Conservation (phyloP, 2,113 vertebrate species). For the Eretmochelys imbricata region DNA sequence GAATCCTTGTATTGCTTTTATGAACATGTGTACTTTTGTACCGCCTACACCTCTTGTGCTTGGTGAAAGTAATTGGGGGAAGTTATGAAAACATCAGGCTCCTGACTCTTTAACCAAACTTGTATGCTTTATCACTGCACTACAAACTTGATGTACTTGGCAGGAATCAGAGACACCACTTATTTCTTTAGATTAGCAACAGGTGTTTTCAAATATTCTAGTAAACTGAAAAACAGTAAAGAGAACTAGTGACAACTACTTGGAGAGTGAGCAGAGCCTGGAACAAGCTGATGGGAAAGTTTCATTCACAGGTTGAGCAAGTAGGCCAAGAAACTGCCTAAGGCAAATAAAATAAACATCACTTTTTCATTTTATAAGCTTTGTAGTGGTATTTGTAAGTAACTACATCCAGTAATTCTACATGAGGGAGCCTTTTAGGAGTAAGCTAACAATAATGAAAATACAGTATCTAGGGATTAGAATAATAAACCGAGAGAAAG, state of each 20-base stretch:
- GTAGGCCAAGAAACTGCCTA: background rate
- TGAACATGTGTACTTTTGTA: background rate
- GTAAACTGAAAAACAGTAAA: background rate
- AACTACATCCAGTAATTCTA: conserved; percentile 32
- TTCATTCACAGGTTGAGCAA: background rate
- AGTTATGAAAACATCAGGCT: background rate
- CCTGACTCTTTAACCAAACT: background rate
- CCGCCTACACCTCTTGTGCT: background rate
- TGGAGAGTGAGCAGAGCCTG: accelerated
- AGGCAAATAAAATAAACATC: background rate
- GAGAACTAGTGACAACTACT: background rate
- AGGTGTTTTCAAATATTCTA: background rate
- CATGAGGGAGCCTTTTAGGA: conserved; percentile 20
- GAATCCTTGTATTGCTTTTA: background rate
- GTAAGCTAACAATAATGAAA: conserved; percentile 7
- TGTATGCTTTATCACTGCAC: background rate
- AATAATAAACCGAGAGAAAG: background rate
- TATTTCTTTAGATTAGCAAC: background rate
- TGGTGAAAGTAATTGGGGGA: background rate
- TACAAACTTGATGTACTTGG: background rate
- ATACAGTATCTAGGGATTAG: conserved; percentile 63
- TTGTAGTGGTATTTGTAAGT: conserved; percentile 26
- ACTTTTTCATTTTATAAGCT: background rate
- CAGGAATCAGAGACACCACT: background rate
- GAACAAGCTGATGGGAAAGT: background rate